These are phyloP conservation scores for Hydrotaea cyrtoneurina DNA, from an alignment of 2,888 invertebrate genomes.

Conservation along the genomic window DNA sequence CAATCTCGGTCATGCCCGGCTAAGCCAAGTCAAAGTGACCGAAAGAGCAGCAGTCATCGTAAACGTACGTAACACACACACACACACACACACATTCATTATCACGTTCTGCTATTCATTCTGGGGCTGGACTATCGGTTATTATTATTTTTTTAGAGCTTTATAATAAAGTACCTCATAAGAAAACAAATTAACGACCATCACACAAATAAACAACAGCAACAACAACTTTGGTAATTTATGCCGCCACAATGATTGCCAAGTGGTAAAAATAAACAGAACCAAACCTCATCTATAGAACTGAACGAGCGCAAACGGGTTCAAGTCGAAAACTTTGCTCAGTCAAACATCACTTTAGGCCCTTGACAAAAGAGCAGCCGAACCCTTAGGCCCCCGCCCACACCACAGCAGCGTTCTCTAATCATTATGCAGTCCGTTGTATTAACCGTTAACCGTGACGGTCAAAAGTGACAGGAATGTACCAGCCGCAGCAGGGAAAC, in stretches of 20 bases:
- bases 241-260: constrained; percentile 57
- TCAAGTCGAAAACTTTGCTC: constrained; percentile 32
- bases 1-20: neutral
- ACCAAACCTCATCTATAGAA: constrained; percentile 41
- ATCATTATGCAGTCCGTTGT: constrained; percentile 4
- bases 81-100: constrained; percentile 6
- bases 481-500: too few species aligned
- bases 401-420: neutral
- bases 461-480: too few species aligned
- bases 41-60: neutral
- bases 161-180: constrained; percentile 62
- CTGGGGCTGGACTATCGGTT: constrained; percentile 38
- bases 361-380: constrained; percentile 22
- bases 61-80: neutral
- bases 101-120: constrained; percentile 51
- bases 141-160: constrained; percentile 60
- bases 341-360: constrained; percentile 37
- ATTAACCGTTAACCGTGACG: neutral
- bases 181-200: constrained; percentile 66
- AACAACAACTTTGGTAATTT: constrained; percentile 51
- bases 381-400: neutral
- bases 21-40: neutral
- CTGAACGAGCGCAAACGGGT: constrained; percentile 19
- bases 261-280: constrained; percentile 41
- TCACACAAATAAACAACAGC: constrained; percentile 33